Conservation (phyloP, 2,797 vertebrate species). For the Pseudochaenichthys georgianus region DNA sequence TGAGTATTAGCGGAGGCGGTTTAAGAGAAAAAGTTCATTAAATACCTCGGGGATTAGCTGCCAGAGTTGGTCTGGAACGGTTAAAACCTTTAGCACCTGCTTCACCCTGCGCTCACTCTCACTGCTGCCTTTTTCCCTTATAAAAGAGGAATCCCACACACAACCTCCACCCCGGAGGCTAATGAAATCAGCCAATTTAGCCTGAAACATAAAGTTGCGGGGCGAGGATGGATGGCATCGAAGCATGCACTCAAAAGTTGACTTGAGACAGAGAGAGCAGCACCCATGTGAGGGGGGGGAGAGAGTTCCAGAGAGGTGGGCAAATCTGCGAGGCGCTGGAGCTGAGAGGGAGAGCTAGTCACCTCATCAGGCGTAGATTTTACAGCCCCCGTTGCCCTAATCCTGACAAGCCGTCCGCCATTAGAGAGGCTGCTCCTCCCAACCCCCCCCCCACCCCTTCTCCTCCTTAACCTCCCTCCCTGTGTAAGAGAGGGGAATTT, state of each 20-base stretch:
- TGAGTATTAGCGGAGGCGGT: constrained; percentile 71
- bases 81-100: constrained; percentile 84
- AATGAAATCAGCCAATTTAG: constrained; percentile 87
- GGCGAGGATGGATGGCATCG: constrained; percentile 56
- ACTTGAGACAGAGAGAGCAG: constrained; percentile 61
- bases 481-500: constrained; percentile 25
- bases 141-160: constrained; percentile 20
- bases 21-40: constrained; percentile 82
- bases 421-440: constrained; percentile 65
- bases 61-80: constrained; percentile 67
- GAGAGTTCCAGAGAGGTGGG: constrained; percentile 75
- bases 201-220: constrained; percentile 73
- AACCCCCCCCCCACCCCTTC: neutral
- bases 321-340: constrained; percentile 74
- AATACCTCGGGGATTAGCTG: constrained; percentile 81
- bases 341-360: constrained; percentile 73
- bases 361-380: constrained; percentile 81
- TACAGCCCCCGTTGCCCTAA: constrained; percentile 82
- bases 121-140: constrained; percentile 18
- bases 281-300: constrained; percentile 56
- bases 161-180: constrained; percentile 83
- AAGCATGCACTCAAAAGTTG: constrained; percentile 70
- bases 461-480: constrained; percentile 5
- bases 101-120: constrained; percentile 55
- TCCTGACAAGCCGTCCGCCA: constrained; percentile 83